A percentile compares a stretch with the other conserved stretches of the same genome.
phyloP scores from a whole-genome alignment of 1,140 invertebrate genomes.

The Pseudobourletiella spinata region DNA sequence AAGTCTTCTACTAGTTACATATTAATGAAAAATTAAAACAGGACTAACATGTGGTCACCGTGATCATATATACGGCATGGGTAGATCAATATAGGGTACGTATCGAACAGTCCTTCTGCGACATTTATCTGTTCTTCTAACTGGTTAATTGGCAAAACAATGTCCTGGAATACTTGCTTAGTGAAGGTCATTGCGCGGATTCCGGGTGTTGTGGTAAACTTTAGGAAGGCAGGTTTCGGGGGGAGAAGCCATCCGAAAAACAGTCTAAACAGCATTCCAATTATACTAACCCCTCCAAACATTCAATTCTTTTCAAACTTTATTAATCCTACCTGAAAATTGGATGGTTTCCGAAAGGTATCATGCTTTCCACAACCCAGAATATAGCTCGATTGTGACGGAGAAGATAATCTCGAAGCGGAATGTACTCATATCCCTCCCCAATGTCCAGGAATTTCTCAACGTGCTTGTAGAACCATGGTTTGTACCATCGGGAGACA shows the following conservation, averaged over 20 bases:
- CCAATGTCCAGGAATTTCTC: constrained; percentile 45
- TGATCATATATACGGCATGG: constrained; percentile 50
- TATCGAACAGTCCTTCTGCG: constrained; percentile 46
- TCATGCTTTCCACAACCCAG: constrained; percentile 50
- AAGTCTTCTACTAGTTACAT: too few relatives aligned
- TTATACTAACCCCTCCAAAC: neutral
- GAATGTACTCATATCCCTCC: constrained; percentile 47
- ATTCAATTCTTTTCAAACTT: neutral
- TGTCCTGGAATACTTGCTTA: constrained; percentile 51
- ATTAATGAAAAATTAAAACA: constrained; percentile 6
- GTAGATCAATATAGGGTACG: constrained; percentile 49
- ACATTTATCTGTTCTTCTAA: constrained; percentile 47
- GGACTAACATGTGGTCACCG: constrained; percentile 38
- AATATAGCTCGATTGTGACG: constrained; percentile 50
- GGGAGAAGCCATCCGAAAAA: constrained; percentile 44
- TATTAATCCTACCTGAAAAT: constrained; percentile 15
- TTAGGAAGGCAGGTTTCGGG: constrained; percentile 46
- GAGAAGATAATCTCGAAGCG: constrained; percentile 47
- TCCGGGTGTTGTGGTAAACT: constrained; percentile 48
- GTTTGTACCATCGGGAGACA: constrained; percentile 48
- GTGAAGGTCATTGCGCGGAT: constrained; percentile 50
- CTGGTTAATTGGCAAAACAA: constrained; percentile 48
- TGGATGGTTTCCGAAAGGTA: constrained; percentile 46
- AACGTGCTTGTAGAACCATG: constrained; percentile 58
- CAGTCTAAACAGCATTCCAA: constrained; percentile 18